Evolutionary conservation across 2,888 invertebrate species (phyloP).

Genomic region (Pristionchus mayeri): DNA sequence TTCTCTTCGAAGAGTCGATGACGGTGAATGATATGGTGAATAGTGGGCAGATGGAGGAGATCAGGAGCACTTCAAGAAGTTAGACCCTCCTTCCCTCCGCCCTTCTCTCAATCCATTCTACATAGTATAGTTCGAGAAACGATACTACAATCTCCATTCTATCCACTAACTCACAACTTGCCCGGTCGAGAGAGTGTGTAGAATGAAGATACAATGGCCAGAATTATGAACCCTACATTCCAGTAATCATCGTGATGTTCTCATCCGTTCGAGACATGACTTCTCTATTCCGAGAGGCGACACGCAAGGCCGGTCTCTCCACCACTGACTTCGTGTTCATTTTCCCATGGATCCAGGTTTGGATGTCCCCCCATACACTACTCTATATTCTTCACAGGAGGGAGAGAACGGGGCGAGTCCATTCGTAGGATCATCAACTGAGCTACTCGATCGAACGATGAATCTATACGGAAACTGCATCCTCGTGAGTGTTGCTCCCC

Average conservation of each 20-base stretch:
- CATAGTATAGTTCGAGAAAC: too few relatives aligned
- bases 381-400: slow-evolving; percentile 25
- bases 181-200: too few relatives aligned
- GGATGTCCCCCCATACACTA: background rate
- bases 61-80: slow-evolving; percentile 60
- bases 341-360: slow-evolving; percentile 57
- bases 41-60: slow-evolving; percentile 59
- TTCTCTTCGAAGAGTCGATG: slow-evolving; percentile 60
- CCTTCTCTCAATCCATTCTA: too few relatives aligned
- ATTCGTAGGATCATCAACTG: slow-evolving; percentile 51
- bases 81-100: too few relatives aligned
- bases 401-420: slow-evolving; percentile 62
- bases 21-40: slow-evolving; percentile 55
- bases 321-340: slow-evolving; percentile 58
- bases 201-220: too few relatives aligned
- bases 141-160: background rate
- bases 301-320: slow-evolving; percentile 52
- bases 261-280: slow-evolving; percentile 60
- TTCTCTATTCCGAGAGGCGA: slow-evolving; percentile 56
- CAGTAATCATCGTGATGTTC: slow-evolving; percentile 62
- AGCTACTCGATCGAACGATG: slow-evolving; percentile 50
- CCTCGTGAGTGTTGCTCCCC: too few relatives aligned
- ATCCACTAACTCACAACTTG: too few relatives aligned
- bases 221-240: too few relatives aligned
- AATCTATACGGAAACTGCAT: slow-evolving; percentile 53